phyloP scores from a whole-genome alignment of 2,888 invertebrate species.

The Venustoraphidia nigricollis region DNA sequence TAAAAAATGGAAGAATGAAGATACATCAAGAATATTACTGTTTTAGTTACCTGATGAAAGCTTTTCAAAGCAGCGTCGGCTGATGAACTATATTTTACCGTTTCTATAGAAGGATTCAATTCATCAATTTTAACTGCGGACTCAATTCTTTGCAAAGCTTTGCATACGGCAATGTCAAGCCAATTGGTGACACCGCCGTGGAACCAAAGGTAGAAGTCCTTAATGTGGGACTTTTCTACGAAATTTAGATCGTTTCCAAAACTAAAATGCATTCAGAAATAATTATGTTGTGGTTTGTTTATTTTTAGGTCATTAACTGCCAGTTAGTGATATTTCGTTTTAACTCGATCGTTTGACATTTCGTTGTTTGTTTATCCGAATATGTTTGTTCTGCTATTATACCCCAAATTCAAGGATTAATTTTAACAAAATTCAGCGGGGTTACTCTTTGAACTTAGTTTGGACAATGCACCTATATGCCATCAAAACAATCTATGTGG shows the following conservation, averaged over 20 bases:
- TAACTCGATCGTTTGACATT: no score
- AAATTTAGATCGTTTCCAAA: slow-evolving; percentile 53
- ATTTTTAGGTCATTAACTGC: no score
- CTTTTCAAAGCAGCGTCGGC: slow-evolving; percentile 85
- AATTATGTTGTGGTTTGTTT: no score
- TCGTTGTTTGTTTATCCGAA: no score
- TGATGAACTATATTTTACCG: slow-evolving; percentile 86
- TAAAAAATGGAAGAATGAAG: no score
- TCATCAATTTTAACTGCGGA: slow-evolving; percentile 82
- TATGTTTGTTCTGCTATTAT: no score
- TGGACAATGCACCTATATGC: no score
- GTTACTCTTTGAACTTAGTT: no score
- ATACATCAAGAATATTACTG: no score
- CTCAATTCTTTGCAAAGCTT: slow-evolving; percentile 73
- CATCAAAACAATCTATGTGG: no score
- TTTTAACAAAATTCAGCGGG: no score
- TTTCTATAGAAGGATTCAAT: slow-evolving; percentile 61
- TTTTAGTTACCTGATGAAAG: slow-evolving; percentile 45
- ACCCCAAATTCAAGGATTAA: no score
- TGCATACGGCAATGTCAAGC: slow-evolving; percentile 84
- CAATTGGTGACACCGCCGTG: slow-evolving; percentile 84
- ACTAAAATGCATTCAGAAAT: slow-evolving; percentile 22
- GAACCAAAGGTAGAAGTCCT: slow-evolving; percentile 78
- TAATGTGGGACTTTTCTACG: slow-evolving; percentile 46
- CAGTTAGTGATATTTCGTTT: not conserved